These are phyloP conservation scores for Orius insidiosus DNA, from an alignment of 1,140 invertebrate species.

Conservation along the genomic window DNA sequence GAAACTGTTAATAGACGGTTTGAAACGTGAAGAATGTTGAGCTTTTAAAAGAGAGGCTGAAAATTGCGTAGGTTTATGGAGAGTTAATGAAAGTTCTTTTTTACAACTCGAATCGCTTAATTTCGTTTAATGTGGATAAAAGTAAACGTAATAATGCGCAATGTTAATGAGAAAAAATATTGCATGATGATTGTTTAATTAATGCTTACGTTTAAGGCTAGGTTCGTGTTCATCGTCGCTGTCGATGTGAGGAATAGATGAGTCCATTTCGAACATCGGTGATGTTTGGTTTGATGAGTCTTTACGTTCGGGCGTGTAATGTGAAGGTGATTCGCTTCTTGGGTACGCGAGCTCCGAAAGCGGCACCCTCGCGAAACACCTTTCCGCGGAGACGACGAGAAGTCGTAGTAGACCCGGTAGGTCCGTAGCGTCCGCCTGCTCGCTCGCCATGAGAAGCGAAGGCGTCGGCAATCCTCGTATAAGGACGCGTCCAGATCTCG, in stretches of 20 bases:
- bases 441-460: conserved; percentile 16
- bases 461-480: background rate
- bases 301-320: conserved; percentile 23
- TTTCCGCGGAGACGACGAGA: conserved; percentile 43
- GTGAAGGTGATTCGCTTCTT: conserved; percentile 30
- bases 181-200: conserved; percentile 13
- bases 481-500: conserved; percentile 21
- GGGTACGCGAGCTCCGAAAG: conserved; percentile 44
- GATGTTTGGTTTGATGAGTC: conserved; percentile 29
- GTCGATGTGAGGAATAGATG: conserved; percentile 52
- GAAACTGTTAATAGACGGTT: too few species aligned
- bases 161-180: too few species aligned
- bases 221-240: conserved; percentile 46
- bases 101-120: too few species aligned
- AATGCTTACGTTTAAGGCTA: conserved; percentile 3
- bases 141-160: too few species aligned
- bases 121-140: too few species aligned
- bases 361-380: conserved; percentile 44
- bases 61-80: too few species aligned
- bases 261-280: conserved; percentile 42
- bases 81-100: too few species aligned
- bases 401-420: conserved; percentile 40
- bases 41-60: too few species aligned
- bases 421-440: conserved; percentile 19
- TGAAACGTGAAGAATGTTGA: too few species aligned